phyloP scores from a whole-genome alignment of 35 echinoderm and acorn worm species.

The Ophiothrix spiculata region DNA sequence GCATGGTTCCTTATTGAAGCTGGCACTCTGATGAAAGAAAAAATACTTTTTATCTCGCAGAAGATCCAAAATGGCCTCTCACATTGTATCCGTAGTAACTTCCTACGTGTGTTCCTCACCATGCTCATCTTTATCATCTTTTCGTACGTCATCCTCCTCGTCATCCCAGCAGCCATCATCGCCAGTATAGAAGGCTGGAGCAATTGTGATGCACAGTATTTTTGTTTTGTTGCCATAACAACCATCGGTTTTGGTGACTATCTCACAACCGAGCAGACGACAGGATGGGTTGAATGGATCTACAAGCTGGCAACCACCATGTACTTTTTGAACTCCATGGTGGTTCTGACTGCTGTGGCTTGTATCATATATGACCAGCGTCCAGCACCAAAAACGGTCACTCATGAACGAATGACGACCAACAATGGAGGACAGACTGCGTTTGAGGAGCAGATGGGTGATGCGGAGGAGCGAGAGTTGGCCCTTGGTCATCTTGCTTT shows the following conservation, averaged over 20 bases:
- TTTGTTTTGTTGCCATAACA: neutral
- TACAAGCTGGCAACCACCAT: neutral
- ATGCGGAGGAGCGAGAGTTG: neutral
- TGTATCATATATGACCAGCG: neutral
- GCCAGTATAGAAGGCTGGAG: neutral
- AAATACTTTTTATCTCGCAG: neutral
- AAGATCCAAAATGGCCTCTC: slow-evolving; percentile 2
- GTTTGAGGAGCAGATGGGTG: neutral
- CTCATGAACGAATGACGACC: neutral
- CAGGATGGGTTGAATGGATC: neutral
- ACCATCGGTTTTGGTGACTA: neutral
- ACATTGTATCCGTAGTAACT: neutral
- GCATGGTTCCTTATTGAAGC: neutral
- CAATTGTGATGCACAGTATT: neutral
- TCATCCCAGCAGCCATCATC: neutral
- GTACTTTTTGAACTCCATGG: neutral
- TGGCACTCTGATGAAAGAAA: neutral
- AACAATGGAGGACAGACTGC: neutral
- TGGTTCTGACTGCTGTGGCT: neutral
- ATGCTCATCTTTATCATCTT: neutral
- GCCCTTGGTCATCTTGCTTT: neutral
- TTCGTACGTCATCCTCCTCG: neutral
- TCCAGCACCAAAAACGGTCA: neutral
- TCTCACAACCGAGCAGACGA: neutral
- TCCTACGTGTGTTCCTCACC: neutral